Base-by-base conservation (phyloP, 1,140 invertebrate genomes). In the Oedothorax gibbosus region DNA sequence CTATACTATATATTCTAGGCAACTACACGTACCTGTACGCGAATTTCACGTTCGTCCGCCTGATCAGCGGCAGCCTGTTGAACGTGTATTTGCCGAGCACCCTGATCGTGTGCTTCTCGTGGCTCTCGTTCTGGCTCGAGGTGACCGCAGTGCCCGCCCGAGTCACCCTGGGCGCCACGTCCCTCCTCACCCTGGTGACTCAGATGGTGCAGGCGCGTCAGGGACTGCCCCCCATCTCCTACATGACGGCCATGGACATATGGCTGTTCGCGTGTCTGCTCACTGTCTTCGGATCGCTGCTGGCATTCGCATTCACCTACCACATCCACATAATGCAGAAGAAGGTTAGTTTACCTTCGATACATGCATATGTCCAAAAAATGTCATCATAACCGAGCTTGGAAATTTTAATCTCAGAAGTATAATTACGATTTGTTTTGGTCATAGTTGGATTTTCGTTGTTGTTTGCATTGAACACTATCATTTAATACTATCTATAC, bases 51-150 rank as follows among this genome's bases (percentile, higher is more conserved):
- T 87, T 88, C 35, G 69, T 60, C 11, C 80, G 87, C 0, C 64
- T 86, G 54, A 68, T 88, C 7, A 87, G 80, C 11, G 81, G 68
- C 15, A 85, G 77, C 53, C 12, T 88, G 7, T 15, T 88, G 7
- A 88, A 86, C 35, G 80, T 86, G 9, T 88, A 87, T 65, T 78
- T 88, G 72, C 87, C 87, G 2, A 88, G 85, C 54, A 80, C 78
- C 14, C 62, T 88, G 60, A 79, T 87, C 7, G 87, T 88, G 8
- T 78, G 65, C 15, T 56, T 87, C 12, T 87, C 87, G 0, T 88
- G 87, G 87, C 87, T 90, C 18, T 89, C 89, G 57, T 90, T 90
- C 80, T 90, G 90, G 90, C 72, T 91, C 2, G 89, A 90, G 85
- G 89, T 91, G 49, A 87, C 89, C 49, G 87, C 88, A 10, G 90